These are phyloP conservation scores for Acleris emargana DNA, from an alignment of 2,888 invertebrate species.

Conservation along the genomic window DNA sequence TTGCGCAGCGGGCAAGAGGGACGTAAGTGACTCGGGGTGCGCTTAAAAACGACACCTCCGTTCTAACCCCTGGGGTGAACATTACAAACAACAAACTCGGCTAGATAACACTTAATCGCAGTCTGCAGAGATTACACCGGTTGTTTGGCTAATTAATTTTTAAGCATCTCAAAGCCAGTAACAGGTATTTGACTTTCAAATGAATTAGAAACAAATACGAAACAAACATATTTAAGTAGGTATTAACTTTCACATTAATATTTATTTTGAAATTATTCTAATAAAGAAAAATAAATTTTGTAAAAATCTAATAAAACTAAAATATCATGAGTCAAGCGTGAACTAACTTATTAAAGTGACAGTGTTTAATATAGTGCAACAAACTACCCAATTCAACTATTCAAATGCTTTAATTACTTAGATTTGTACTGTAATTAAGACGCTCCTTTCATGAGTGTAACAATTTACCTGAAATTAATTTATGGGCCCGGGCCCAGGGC, in stretches of 20 bases:
- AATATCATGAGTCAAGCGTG: no score
- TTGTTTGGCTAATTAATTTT: constrained; percentile 84
- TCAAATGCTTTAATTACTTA: constrained; percentile 11
- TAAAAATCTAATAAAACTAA: no score
- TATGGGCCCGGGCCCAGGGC: constrained; percentile 22
- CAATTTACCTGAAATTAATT: constrained; percentile 34
- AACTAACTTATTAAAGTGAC: background rate
- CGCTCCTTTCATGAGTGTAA: constrained; percentile 32
- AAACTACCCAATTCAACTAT: constrained; percentile 21
- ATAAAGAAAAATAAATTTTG: no score
- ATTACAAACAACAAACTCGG: constrained; percentile 57
- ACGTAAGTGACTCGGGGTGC: constrained; percentile 52
- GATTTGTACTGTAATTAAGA: constrained; percentile 31
- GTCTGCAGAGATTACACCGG: constrained; percentile 78
- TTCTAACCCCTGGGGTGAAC: constrained; percentile 54
- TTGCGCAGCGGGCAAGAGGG: constrained; percentile 47
- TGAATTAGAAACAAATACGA: constrained; percentile 71
- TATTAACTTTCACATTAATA: no score
- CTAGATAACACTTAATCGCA: constrained; percentile 69
- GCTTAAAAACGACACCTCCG: constrained; percentile 59
- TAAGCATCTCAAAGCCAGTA: constrained; percentile 70
- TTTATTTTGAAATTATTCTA: no score
- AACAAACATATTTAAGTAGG: constrained; percentile 42
- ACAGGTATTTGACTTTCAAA: constrained; percentile 66
- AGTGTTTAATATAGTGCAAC: background rate